These are phyloP conservation scores for Vanessa atalanta DNA, from an alignment of 1,140 invertebrate genomes.

Conservation along the genomic window DNA sequence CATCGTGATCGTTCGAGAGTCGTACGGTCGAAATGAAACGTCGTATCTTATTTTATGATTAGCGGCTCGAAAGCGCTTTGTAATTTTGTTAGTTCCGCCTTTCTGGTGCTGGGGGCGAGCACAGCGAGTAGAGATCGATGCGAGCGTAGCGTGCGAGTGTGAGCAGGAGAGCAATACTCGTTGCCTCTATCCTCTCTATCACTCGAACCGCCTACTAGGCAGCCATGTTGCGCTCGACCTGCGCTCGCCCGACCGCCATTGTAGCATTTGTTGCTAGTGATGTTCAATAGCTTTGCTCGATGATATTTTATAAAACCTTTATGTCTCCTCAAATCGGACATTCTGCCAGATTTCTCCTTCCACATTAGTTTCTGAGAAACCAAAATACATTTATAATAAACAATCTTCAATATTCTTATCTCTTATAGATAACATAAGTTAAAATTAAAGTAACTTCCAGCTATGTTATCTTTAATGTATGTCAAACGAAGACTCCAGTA, in stretches of 20 bases:
- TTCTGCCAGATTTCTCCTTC: background rate
- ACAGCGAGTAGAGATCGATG: constrained; percentile 78
- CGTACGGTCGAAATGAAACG: constrained; percentile 80
- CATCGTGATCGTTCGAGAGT: constrained; percentile 78
- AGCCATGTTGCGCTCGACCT: constrained; percentile 80
- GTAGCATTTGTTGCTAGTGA: constrained; percentile 76
- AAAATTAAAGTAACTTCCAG: constrained; percentile 4
- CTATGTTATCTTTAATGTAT: constrained; percentile 9
- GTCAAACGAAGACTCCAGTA: constrained; percentile 11
- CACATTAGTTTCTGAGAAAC: background rate
- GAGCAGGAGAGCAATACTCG: constrained; percentile 56
- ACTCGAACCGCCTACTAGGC: constrained; percentile 78
- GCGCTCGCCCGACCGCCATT: constrained; percentile 79
- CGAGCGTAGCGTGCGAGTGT: constrained; percentile 72
- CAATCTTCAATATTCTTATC: background rate
- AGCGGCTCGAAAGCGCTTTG: constrained; percentile 80
- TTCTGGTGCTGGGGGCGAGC: constrained; percentile 79
- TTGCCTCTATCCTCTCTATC: constrained; percentile 61
- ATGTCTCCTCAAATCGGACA: constrained; percentile 31
- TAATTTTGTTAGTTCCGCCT: constrained; percentile 81
- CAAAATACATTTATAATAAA: background rate
- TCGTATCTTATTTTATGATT: constrained; percentile 82
- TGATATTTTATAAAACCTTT: constrained; percentile 47
- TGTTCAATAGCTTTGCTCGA: constrained; percentile 64
- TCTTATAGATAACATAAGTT: background rate